Conservation (phyloP, 2,888 invertebrate species). For the Chrysotoxum bicinctum region DNA sequence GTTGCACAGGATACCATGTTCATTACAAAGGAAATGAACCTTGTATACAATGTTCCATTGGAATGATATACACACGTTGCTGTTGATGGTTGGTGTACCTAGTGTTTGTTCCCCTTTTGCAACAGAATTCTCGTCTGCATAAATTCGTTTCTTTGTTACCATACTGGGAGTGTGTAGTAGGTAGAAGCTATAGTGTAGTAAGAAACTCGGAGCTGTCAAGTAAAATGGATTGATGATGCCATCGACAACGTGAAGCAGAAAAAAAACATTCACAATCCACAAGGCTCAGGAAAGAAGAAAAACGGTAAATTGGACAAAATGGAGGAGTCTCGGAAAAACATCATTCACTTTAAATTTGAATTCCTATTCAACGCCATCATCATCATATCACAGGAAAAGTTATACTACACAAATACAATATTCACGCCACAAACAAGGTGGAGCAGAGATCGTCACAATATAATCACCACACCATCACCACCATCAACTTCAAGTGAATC, state of each 20-base stretch:
- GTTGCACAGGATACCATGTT: constrained; percentile 53
- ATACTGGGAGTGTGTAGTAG: background rate
- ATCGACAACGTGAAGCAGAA: constrained; percentile 52
- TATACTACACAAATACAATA: constrained; percentile 3
- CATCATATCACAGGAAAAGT: constrained; percentile 12
- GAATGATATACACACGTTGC: constrained; percentile 35
- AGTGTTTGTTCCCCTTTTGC: constrained; percentile 18
- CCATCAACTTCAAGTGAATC: constrained; percentile 26
- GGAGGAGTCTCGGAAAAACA: constrained; percentile 41
- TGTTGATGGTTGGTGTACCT: background rate
- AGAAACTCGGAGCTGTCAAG: constrained; percentile 55
- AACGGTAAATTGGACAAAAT: constrained; percentile 38
- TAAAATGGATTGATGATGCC: constrained; percentile 68
- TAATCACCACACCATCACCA: background rate
- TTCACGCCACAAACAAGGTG: constrained; percentile 17
- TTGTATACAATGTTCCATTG: constrained; percentile 60
- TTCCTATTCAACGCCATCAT: constrained; percentile 58
- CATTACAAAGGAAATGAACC: constrained; percentile 63
- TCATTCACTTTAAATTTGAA: constrained; percentile 66
- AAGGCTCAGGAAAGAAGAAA: constrained; percentile 31
- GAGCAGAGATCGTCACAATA: constrained; percentile 8
- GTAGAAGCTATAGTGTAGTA: background rate
- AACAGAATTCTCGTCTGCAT: constrained; percentile 47
- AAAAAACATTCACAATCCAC: constrained; percentile 19
- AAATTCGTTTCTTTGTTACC: constrained; percentile 51